phyloP scores from a whole-genome alignment of 2,113 vertebrate genomes.

The Alethe castanea region DNA sequence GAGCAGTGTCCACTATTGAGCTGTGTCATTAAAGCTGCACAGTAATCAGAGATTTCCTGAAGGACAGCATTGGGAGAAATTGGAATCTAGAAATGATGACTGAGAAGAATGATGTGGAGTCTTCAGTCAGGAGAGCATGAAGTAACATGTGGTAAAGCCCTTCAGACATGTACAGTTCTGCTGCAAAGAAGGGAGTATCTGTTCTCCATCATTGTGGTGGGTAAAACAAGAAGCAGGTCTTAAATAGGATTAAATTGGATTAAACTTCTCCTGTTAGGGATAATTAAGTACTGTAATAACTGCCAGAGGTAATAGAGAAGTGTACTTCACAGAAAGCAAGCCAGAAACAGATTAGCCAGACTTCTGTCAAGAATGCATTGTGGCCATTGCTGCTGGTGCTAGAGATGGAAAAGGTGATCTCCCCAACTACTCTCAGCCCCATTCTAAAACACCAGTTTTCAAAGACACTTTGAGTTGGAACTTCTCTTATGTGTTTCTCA shows the following conservation, averaged over 20 bases:
- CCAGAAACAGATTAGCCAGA: background rate
- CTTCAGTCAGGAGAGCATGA: background rate
- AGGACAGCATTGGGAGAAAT: background rate
- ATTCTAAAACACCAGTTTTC: background rate
- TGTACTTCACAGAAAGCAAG: background rate
- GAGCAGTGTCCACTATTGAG: background rate
- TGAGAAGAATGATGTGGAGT: background rate
- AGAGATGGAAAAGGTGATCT: background rate
- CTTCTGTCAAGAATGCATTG: background rate
- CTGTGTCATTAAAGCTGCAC: background rate
- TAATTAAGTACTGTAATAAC: background rate
- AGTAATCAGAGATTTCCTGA: background rate
- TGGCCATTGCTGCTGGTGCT: background rate
- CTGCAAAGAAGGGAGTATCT: background rate
- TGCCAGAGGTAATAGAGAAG: background rate
- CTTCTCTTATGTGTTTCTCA: background rate
- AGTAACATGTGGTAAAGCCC: background rate
- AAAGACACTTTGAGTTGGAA: background rate
- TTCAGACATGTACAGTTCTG: background rate
- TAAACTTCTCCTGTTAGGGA: background rate
- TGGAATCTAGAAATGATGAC: background rate
- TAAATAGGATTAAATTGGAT: background rate
- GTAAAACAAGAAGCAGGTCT: background rate
- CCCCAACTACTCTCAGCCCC: background rate
- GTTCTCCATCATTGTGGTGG: background rate